Base-by-base conservation (phyloP, 2,888 invertebrate species). In the Creontiades dilutus region DNA sequence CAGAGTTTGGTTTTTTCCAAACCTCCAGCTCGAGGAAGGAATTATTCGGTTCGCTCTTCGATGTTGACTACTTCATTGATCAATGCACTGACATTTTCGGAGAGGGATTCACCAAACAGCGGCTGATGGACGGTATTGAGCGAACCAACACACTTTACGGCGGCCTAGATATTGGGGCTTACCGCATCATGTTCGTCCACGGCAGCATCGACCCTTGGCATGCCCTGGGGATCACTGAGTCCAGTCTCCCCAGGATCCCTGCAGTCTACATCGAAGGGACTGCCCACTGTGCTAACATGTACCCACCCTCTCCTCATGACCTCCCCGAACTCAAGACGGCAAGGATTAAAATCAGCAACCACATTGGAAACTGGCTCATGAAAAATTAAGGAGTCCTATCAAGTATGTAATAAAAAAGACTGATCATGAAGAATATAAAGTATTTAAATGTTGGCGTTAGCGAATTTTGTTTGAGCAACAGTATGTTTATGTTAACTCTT, bases 271-370 rank as follows among this genome's bases (percentile, higher is more conserved):
- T 97, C 57, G 94, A 95, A 92, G 97, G 97, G 96, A 93, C 98
- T n/a, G 98, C 98, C 9, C 98, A 98, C 93, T 98, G 98, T 93
- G 98, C 98, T 0, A 96, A 98, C 93, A 97, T 98, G 97, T 98
- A 98, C 93, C 97, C 98, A 47, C 94, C 95, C 9, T 94, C 95
- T 11, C 94, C 94, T 0, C 93, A 94, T 0, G 98, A 98, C 93
- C 93, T 95, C 5, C 95, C 95, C 0, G 94, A 95, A 89, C 94
- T 98, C 90, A 94, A 94, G 55, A 94, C 94, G 80, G 97, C 98
- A 0, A 95, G 98, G 89, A 93, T 94, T 48, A 93, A 95, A 93
- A 95, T 97, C 92, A 94, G 94, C 52, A 92, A 94, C 89, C 93
- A 95, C 37, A 94, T 97, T 86, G 94, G 93, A 9, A 92, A 94